These are phyloP conservation scores for Hypomecis punctinalis DNA, from an alignment of 2,888 invertebrate genomes.

Conservation along the genomic window DNA sequence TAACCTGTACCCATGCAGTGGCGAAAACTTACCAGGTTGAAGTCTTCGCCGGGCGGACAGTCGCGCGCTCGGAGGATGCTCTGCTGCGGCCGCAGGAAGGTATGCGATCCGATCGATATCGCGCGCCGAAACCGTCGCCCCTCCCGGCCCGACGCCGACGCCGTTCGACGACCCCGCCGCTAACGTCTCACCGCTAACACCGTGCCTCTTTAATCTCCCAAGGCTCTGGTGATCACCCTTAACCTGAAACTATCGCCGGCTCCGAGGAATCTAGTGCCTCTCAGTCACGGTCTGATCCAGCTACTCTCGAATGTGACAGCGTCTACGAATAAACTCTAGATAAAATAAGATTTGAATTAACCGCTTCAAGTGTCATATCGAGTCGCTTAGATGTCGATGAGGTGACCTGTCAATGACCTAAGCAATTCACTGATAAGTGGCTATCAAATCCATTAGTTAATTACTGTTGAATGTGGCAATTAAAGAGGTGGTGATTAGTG, in stretches of 20 bases:
- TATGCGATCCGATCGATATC: slow-evolving; percentile 85
- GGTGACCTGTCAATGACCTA: slow-evolving; percentile 16
- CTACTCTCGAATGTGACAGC: slow-evolving; percentile 10
- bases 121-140: slow-evolving; percentile 81
- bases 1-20: slow-evolving; percentile 92
- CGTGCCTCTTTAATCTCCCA: slow-evolving; percentile 57
- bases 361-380: neutral
- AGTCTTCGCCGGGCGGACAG: slow-evolving; percentile 87
- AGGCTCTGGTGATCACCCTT: slow-evolving; percentile 31
- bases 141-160: slow-evolving; percentile 81
- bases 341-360: neutral
- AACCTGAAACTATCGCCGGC: slow-evolving; percentile 9
- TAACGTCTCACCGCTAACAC: slow-evolving; percentile 65
- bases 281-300: slow-evolving; percentile 9
- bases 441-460: slow-evolving; percentile 44
- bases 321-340: neutral
- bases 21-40: slow-evolving; percentile 92
- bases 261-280: neutral
- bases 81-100: slow-evolving; percentile 98
- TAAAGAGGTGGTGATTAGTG: slow-evolving; percentile 42
- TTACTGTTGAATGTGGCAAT: slow-evolving; percentile 42
- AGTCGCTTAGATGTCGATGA: neutral
- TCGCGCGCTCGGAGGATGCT: slow-evolving; percentile 95
- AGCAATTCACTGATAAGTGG: slow-evolving; percentile 9
- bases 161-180: slow-evolving; percentile 81